These are phyloP conservation scores for Poeciliopsis turneri DNA, from an alignment of 2,797 vertebrate species.

Conservation along the genomic window DNA sequence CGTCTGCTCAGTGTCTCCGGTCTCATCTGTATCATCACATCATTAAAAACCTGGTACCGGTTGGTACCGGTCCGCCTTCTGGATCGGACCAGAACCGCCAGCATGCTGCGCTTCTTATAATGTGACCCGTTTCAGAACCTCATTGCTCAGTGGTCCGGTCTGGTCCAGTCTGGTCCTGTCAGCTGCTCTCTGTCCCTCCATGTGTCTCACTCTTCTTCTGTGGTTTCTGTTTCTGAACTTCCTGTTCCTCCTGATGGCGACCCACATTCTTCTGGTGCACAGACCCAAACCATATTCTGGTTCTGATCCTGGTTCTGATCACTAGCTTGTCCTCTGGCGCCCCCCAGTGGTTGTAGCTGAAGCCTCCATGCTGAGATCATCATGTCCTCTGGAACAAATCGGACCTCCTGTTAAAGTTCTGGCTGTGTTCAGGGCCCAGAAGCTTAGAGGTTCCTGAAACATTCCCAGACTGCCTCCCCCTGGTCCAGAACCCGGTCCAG, in stretches of 20 bases:
- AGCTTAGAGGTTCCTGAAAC: background rate
- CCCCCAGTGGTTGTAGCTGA: background rate
- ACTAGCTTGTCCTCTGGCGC: background rate
- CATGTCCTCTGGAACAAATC: too few species aligned
- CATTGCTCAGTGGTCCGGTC: background rate
- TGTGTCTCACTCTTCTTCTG: background rate
- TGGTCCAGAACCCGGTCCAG: background rate
- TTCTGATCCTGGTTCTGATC: background rate
- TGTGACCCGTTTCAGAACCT: background rate
- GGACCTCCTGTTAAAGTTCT: too few species aligned
- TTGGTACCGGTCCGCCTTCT: background rate
- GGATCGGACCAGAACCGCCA: background rate
- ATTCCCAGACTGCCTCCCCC: background rate
- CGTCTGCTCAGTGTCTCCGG: background rate
- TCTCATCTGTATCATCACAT: background rate
- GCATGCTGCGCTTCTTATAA: background rate
- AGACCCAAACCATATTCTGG: constrained; percentile 7
- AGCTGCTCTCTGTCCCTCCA: background rate
- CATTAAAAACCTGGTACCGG: background rate
- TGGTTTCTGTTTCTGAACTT: background rate
- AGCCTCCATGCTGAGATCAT: background rate
- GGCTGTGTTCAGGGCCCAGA: background rate
- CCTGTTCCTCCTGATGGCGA: background rate
- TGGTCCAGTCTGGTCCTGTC: background rate
- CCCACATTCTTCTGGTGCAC: background rate